phyloP scores from a whole-genome alignment of 2,113 vertebrate genomes.

The Oostethus manadensis region DNA sequence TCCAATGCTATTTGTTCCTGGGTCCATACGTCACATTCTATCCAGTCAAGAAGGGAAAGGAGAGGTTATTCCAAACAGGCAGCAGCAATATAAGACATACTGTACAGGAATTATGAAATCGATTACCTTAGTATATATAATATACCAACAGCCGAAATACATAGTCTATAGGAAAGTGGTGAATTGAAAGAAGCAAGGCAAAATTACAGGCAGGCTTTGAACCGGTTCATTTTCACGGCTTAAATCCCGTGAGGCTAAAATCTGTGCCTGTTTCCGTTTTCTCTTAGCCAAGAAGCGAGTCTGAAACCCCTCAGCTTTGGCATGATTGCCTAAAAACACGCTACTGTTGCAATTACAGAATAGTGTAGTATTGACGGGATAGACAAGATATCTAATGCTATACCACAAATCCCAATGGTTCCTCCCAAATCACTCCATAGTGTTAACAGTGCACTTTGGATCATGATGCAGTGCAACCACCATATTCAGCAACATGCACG shows the following conservation, averaged over 20 bases:
- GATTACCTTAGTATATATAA: conserved; percentile 68
- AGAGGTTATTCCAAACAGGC: conserved; percentile 32
- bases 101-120: conserved; percentile 27
- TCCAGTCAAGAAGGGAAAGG: conserved; percentile 22
- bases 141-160: conserved; percentile 63
- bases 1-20: neutral
- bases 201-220: conserved; percentile 8
- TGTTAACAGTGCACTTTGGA: conserved; percentile 12
- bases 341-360: conserved; percentile 9
- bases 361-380: neutral
- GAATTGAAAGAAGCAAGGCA: conserved; percentile 25
- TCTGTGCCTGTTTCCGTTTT: conserved; percentile 5
- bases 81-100: conserved; percentile 49
- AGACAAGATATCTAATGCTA: neutral
- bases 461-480: conserved; percentile 12
- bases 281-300: neutral
- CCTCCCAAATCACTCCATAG: neutral
- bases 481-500: conserved; percentile 6
- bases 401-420: neutral
- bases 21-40: conserved; percentile 18
- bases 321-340: conserved; percentile 9
- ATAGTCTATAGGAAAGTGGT: conserved; percentile 10
- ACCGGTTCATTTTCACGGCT: conserved; percentile 32
- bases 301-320: conserved; percentile 13
- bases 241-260: conserved; percentile 20